Conservation (phyloP, 2,888 invertebrate genomes). For the Hetaerina titia region DNA sequence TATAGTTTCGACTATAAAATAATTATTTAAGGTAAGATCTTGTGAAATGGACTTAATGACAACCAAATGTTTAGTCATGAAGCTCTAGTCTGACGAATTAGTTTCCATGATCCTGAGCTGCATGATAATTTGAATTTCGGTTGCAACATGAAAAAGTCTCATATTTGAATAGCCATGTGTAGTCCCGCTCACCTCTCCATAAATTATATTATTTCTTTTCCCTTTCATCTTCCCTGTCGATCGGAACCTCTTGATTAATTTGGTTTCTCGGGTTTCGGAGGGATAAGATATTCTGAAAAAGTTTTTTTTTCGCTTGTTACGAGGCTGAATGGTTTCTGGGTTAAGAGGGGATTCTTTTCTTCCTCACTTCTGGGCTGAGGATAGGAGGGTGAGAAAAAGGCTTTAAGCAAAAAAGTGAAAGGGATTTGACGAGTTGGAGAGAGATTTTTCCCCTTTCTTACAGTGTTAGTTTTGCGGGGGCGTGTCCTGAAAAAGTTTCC, state of each 20-base stretch:
- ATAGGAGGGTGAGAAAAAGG: neutral
- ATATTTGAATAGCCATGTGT: slow-evolving; percentile 11
- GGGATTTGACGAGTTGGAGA: slow-evolving; percentile 53
- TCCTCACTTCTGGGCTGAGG: slow-evolving; percentile 22
- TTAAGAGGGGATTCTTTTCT: slow-evolving; percentile 58
- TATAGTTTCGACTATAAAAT: too few relatives aligned
- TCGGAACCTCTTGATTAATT: slow-evolving; percentile 19
- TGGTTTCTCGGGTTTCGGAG: neutral
- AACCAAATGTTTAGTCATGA: neutral
- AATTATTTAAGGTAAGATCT: too few relatives aligned
- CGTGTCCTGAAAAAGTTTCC: slow-evolving; percentile 62
- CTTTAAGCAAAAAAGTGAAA: slow-evolving; percentile 49
- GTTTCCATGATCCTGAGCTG: neutral
- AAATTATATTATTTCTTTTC: neutral
- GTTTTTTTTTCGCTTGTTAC: slow-evolving; percentile 9
- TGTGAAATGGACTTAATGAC: too few relatives aligned
- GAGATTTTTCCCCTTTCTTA: slow-evolving; percentile 40
- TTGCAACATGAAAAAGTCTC: neutral
- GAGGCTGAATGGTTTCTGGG: slow-evolving; percentile 57
- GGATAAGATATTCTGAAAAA: slow-evolving; percentile 27
- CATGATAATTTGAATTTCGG: neutral
- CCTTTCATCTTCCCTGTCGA: slow-evolving; percentile 7
- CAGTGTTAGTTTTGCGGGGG: slow-evolving; percentile 53
- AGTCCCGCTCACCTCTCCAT: neutral
- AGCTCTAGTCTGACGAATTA: neutral